Conservation (phyloP, 2,113 vertebrate species). For the Silurus meridionalis region DNA sequence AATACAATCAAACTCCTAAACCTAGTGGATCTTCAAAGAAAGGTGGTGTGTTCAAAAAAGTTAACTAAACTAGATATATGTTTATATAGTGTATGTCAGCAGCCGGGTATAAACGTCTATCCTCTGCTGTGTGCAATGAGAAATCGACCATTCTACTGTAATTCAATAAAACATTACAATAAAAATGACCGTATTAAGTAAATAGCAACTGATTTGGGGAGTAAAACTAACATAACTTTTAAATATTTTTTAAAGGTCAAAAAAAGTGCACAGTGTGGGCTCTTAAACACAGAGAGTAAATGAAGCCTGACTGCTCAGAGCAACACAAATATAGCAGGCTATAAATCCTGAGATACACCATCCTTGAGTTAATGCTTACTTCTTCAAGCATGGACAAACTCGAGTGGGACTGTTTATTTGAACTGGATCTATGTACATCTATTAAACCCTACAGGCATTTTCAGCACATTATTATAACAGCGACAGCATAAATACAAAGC, state of each 20-base stretch:
- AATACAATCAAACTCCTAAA: no score
- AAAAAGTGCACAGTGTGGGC: background rate
- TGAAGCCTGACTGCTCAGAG: constrained; percentile 4
- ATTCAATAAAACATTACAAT: background rate
- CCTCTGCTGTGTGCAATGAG: background rate
- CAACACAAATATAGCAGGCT: constrained; percentile 1
- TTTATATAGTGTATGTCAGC: background rate
- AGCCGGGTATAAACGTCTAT: background rate
- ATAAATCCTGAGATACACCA: background rate
- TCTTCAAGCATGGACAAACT: background rate
- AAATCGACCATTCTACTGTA: background rate
- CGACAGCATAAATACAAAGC: background rate
- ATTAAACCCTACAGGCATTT: background rate
- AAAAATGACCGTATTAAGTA: accelerated
- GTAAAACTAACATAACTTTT: background rate
- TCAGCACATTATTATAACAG: background rate
- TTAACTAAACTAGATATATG: no score
- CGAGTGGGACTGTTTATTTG: background rate
- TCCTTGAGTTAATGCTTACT: background rate
- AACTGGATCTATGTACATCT: background rate
- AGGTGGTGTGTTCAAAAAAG: no score
- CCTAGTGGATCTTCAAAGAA: no score
- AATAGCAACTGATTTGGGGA: background rate
- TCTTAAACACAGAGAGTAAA: background rate
- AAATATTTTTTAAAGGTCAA: background rate